These are phyloP conservation scores for Aphis craccivora DNA, from an alignment of 1,140 invertebrate genomes.

Conservation along the genomic window DNA sequence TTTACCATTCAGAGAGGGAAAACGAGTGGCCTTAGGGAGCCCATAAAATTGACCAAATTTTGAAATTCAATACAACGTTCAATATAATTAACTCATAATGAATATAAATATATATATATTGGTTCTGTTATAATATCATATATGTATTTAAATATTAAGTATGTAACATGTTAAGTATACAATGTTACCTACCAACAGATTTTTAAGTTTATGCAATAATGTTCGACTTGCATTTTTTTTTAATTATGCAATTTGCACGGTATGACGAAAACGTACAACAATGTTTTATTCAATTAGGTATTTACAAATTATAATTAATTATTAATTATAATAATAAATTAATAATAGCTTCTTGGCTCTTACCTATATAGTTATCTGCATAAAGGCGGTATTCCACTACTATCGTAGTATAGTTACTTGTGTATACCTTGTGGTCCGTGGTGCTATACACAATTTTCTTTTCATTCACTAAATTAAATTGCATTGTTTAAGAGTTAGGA, in stretches of 20 bases:
- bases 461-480: not conserved
- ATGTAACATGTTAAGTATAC: not conserved
- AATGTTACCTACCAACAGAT: not conserved
- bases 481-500: not conserved
- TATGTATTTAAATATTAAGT: not conserved
- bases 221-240: not conserved
- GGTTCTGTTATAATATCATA: not conserved
- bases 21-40: not conserved
- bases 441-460: not conserved
- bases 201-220: conserved; percentile 29
- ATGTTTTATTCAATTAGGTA: not conserved
- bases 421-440: not conserved
- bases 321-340: conserved; percentile 8
- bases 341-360: not conserved
- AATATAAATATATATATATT: not conserved
- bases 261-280: not conserved
- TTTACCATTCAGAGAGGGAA: not conserved
- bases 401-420: not conserved
- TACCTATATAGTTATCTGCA: not conserved
- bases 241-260: not conserved
- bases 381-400: not conserved
- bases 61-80: not conserved
- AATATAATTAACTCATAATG: not conserved
- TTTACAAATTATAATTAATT: not conserved
- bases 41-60: conserved; percentile 2